Percentiles rank a stretch among this genome's conserved stretches.
phyloP scores from a whole-genome alignment of 2,888 invertebrate genomes.

The Idaea straminata region DNA sequence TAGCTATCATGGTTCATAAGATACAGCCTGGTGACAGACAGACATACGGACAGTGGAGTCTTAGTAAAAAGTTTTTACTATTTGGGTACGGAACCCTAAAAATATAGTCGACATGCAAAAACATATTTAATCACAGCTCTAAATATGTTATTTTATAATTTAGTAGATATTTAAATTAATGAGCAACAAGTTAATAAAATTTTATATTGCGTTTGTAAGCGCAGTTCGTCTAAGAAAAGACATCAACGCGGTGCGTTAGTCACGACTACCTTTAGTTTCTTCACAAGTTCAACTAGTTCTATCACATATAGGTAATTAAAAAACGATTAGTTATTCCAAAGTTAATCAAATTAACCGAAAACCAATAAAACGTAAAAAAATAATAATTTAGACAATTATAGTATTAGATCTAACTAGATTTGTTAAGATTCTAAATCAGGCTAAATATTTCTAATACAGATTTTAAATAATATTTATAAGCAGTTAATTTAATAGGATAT shows the following conservation, averaged over 20 bases:
- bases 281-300: background rate
- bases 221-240: constrained; percentile 28
- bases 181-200: background rate
- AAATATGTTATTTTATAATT: background rate
- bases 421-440: background rate
- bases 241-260: constrained; percentile 8
- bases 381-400: background rate
- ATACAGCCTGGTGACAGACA: too few relatives aligned
- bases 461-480: constrained; percentile 17
- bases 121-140: constrained; percentile 21
- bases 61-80: too few relatives aligned
- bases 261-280: background rate
- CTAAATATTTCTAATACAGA: background rate
- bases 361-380: background rate
- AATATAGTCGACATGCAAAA: background rate
- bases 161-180: background rate
- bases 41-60: too few relatives aligned
- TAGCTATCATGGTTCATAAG: too few relatives aligned
- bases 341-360: background rate
- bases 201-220: background rate
- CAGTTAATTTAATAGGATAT: constrained; percentile 49
- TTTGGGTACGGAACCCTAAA: too few relatives aligned
- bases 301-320: background rate
- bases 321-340: background rate
- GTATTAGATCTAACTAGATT: background rate